Evolutionary conservation across 2,888 invertebrate species (phyloP).

Genomic region (Netelia fuscicornis): DNA sequence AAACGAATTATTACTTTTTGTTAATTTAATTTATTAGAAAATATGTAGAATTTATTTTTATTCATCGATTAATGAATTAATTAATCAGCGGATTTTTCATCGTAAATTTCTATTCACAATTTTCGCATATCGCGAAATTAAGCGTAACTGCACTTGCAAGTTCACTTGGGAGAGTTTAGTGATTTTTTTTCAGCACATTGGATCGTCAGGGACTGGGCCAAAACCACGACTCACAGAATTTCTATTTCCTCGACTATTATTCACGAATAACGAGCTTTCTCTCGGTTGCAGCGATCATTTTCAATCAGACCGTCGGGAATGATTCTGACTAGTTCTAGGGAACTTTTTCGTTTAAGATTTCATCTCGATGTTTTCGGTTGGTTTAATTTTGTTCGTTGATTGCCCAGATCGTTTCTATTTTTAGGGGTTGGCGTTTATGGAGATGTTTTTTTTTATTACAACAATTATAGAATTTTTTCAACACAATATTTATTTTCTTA

Average conservation of each 20-base stretch:
- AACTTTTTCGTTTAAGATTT: conserved; percentile 26
- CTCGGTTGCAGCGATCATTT: conserved; percentile 34
- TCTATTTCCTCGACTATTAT: conserved; percentile 58
- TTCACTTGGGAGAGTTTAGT: conserved; percentile 27
- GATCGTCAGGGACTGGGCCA: conserved; percentile 13
- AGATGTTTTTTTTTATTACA: too few species aligned
- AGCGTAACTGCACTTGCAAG: conserved; percentile 3
- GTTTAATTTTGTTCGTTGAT: background rate
- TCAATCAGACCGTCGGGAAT: conserved; percentile 21
- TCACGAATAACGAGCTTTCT: conserved; percentile 51
- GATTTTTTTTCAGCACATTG: conserved; percentile 12
- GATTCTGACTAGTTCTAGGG: conserved; percentile 5
- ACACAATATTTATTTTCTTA: too few species aligned
- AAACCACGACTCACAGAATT: conserved; percentile 34
- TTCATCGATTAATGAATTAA: too few species aligned
- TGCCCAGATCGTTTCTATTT: too few species aligned
- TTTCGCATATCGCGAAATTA: background rate
- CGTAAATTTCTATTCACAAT: too few species aligned
- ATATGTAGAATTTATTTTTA: too few species aligned
- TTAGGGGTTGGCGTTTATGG: too few species aligned
- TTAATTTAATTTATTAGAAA: too few species aligned
- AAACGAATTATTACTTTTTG: too few species aligned
- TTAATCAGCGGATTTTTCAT: too few species aligned
- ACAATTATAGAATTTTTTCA: too few species aligned
- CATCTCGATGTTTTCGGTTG: background rate